Base-by-base conservation (phyloP, 1,140 invertebrate species). In the Trichogramma pretiosum region DNA sequence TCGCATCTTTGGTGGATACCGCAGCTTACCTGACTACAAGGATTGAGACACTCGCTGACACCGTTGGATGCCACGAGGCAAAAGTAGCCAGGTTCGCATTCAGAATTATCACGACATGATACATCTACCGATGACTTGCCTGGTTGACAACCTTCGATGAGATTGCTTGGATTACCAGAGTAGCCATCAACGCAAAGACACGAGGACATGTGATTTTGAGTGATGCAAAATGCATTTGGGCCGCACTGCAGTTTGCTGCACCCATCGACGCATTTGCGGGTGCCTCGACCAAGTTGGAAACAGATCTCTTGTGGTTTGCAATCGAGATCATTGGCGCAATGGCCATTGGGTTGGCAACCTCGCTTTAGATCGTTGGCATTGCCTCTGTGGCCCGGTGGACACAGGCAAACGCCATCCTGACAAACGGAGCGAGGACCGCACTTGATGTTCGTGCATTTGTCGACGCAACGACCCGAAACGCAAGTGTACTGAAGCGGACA, bases 241-340 rank as follows among this genome's bases (percentile, higher is more conserved):
- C 90, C 90, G 64, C 90, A 93, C 58, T 92, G 87, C 9, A 87
- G 73, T 67, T 89, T 88, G 44, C 80, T 82, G 59, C 89, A 93
- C 3, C 84, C 86, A 59, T 92, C 87, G 1, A 91, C 79, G 66
- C 88, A 92, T 64, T 86, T 87, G 30, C 88, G 74, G 3, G 80
- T 60, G 8, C 81, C 83, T 70, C 82, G 84, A 22, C 82, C 78
- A 30, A 86, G 60, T 70, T 88, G 85, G 67, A 90, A 88, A 62
- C 89, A 93, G 58, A 92, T 92, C 71, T 93, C 82, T 9, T 82
- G 77, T 53, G 81, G 75, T 44, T 79, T 77, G 61, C 89, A 93
- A 56, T 92, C 85, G 1, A 80, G 74, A 65, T 92, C 85, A 50
- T 84, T 87, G 30, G 74, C 69, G 57, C 87, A 92, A 47, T 85